Evolutionary conservation across 1,140 invertebrate species (phyloP), one percentile per base, ranked within the genome.

Genomic region (Charaxes varanes): DNA sequence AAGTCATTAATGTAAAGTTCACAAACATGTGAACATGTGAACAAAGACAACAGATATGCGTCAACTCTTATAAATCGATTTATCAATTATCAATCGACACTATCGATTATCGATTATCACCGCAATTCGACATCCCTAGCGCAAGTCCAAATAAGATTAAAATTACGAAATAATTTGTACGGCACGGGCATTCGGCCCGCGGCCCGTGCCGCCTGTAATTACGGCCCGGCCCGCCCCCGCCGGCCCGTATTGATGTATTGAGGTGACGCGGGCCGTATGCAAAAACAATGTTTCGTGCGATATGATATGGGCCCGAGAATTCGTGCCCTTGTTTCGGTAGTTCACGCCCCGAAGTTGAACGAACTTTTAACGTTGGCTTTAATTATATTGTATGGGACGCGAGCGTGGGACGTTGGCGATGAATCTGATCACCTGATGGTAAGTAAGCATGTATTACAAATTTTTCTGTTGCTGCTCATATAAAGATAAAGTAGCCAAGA

Each of bases 81-180:
- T 26, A 4, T 6, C 24, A 6, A 26, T 4, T 26, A 2, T 12
- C 24, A 3, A 2, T 12, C 4, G 13, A 26, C 13, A 16, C 3
- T 10, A 7, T 28, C 2, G 7, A 14, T 17, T 17, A 14, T 18
- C 8, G 6, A 18, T 8, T 14, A 1, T 31, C 18, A 31, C n/a
- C n/a, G n/a, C n/a, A 13, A 35, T 13, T 11, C 4, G 4, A 2
- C 12, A 8, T 3, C 22, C 19, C 22, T 22, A 10, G 21, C n/a
- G 10, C 7, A 77, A 69, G 59, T 69, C 44, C 64, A 73, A 77
- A 73, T 77, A 80, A 77, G 67, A 70, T 66, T 66, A 72, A 72
- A 70, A 70, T 77, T 63, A 73, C 62, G 73, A 76, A 80, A 77
- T 79, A 76, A 74, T 80, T 62, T 67, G 61, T 46, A 38, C 41